A percentile compares a stretch with the other conserved stretches of the same genome.
phyloP scores from a whole-genome alignment of 1,140 invertebrate genomes.

The Holotrichia oblita region DNA sequence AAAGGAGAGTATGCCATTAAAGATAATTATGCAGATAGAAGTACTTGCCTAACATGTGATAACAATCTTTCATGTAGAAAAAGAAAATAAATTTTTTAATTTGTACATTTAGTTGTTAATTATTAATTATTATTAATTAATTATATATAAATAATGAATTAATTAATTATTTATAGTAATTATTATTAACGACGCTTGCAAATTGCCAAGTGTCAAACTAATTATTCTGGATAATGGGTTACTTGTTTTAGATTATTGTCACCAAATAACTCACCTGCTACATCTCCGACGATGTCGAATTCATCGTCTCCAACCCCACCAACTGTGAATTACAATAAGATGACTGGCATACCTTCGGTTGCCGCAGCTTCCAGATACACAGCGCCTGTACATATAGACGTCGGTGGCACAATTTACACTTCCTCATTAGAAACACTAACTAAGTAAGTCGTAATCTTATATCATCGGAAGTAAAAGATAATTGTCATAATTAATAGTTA shows the following conservation, averaged over 20 bases:
- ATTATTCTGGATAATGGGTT: constrained; percentile 1
- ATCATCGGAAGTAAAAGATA: neutral
- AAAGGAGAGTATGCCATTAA: no score
- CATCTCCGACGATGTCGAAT: constrained; percentile 74
- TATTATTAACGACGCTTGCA: no score
- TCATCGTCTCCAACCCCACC: constrained; percentile 71
- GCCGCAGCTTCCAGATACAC: constrained; percentile 91
- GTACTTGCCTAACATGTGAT: no score
- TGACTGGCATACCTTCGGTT: constrained; percentile 90
- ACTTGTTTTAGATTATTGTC: constrained; percentile 68
- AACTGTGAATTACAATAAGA: constrained; percentile 69
- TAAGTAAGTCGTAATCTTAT: constrained; percentile 75
- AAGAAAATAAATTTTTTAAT: no score
- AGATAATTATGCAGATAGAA: no score
- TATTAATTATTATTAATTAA: no score
- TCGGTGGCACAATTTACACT: constrained; percentile 96
- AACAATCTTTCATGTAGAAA: no score
- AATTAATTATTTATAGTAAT: no score
- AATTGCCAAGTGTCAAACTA: no score
- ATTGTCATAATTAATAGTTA: constrained; percentile 30
- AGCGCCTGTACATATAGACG: constrained; percentile 96
- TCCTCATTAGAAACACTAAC: constrained; percentile 95
- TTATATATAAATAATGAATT: no score
- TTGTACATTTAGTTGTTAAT: no score
- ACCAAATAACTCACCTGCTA: constrained; percentile 72